Percentiles rank a stretch among this genome's conserved stretches.
These are phyloP conservation scores for Bufo gargarizans DNA, from an alignment of 2,113 vertebrate species.

Conservation along the genomic window DNA sequence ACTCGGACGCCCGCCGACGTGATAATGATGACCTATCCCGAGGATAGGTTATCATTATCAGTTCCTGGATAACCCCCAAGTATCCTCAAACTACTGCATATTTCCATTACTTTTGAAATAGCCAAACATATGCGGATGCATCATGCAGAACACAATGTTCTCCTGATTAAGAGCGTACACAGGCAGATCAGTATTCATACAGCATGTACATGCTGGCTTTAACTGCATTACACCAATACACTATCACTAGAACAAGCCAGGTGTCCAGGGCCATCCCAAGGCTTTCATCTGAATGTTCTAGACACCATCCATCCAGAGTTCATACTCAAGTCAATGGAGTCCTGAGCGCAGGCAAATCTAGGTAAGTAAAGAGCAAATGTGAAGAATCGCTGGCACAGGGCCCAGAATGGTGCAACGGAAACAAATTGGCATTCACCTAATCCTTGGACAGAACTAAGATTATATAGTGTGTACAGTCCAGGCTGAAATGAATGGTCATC, in stretches of 20 bases:
- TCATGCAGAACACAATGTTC: slow-evolving; percentile 28
- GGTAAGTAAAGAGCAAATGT: not conserved
- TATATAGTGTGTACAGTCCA: too few species aligned
- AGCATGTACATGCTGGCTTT: slow-evolving; percentile 12
- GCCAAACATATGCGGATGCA: not conserved
- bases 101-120: not conserved
- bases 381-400: not conserved
- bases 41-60: too few species aligned
- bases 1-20: too few species aligned
- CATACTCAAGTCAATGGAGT: not conserved
- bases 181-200: slow-evolving; percentile 24
- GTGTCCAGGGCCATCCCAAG: slow-evolving; percentile 30
- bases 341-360: not conserved
- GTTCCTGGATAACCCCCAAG: too few species aligned
- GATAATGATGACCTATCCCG: too few species aligned
- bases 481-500: not conserved
- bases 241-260: slow-evolving; percentile 21
- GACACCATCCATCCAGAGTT: not conserved
- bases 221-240: slow-evolving; percentile 11
- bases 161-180: slow-evolving; percentile 17
- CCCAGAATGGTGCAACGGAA: not conserved
- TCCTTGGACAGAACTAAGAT: not conserved
- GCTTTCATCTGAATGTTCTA: not conserved
- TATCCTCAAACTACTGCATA: not conserved
- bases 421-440: not conserved